A percentile compares a stretch with the other conserved stretches of the same genome.
Conservation (phyloP, 2,113 vertebrate species). For the Carlito syrichta region DNA sequence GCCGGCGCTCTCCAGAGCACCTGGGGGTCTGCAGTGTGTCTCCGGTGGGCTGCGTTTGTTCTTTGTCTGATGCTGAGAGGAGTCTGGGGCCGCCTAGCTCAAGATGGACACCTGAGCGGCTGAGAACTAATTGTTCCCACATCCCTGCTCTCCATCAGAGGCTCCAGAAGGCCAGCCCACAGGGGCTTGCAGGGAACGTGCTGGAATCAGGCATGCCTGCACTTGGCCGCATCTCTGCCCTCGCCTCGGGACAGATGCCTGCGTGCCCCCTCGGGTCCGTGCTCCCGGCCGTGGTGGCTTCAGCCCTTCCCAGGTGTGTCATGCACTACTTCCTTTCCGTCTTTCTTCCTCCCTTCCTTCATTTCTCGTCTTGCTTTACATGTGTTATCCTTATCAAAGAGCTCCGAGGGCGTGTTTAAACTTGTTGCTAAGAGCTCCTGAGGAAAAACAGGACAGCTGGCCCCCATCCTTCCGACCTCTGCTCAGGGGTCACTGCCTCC, state of each 20-base stretch:
- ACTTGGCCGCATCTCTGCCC: accelerated
- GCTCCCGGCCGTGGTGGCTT: accelerated
- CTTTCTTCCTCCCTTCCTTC: too few relatives aligned
- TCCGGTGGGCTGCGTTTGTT: neutral
- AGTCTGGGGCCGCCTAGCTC: accelerated
- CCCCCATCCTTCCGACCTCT: accelerated
- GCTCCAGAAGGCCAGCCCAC: neutral
- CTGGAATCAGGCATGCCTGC: neutral
- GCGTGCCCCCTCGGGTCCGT: accelerated
- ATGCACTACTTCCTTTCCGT: accelerated
- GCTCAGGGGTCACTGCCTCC: neutral
- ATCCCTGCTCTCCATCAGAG: neutral
- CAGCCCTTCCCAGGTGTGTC: accelerated
- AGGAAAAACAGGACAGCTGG: accelerated
- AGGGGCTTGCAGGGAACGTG: neutral
- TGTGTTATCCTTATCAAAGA: neutral
- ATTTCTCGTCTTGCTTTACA: neutral
- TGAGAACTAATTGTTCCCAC: neutral
- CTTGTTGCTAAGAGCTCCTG: accelerated
- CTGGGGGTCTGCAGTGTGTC: neutral
- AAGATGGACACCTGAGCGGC: neutral
- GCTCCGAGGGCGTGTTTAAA: accelerated
- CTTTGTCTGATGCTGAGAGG: neutral
- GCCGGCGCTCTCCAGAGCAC: neutral
- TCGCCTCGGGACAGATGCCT: accelerated